These are phyloP conservation scores for Neodontobutis hainanensis DNA, from an alignment of 2,113 vertebrate species.

Conservation along the genomic window DNA sequence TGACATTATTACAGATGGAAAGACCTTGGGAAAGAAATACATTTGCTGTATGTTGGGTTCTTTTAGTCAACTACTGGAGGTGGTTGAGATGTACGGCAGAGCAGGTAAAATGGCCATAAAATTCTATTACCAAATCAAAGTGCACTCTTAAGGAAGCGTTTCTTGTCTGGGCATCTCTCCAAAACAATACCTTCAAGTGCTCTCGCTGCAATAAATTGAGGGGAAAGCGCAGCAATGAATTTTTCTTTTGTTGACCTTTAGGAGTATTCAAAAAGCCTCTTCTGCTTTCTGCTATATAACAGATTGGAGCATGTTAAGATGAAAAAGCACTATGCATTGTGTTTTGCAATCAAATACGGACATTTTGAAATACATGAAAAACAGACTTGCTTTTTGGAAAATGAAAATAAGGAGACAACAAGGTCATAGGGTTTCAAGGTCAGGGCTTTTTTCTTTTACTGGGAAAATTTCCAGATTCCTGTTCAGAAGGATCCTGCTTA, in stretches of 20 bases:
- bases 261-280: slow-evolving; percentile 29
- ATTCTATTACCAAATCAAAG: slow-evolving; percentile 72
- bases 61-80: slow-evolving; percentile 35
- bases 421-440: slow-evolving; percentile 22
- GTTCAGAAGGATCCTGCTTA: slow-evolving; percentile 25
- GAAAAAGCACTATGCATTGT: slow-evolving; percentile 18
- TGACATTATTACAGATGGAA: slow-evolving; percentile 48
- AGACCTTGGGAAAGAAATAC: slow-evolving; percentile 53
- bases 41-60: slow-evolving; percentile 35
- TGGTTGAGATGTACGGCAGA: slow-evolving; percentile 50
- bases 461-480: slow-evolving; percentile 29
- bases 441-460: not conserved
- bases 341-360: slow-evolving; percentile 14
- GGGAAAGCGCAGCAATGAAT: slow-evolving; percentile 39
- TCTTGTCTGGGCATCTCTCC: slow-evolving; percentile 65
- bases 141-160: slow-evolving; percentile 63
- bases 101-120: slow-evolving; percentile 64
- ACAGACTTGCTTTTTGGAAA: slow-evolving; percentile 7
- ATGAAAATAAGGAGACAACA: slow-evolving; percentile 14
- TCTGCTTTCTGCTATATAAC: slow-evolving; percentile 10
- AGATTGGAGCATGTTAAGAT: slow-evolving; percentile 6
- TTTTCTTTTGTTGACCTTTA: slow-evolving; percentile 64
- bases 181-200: slow-evolving; percentile 71
- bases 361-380: not conserved
- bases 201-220: slow-evolving; percentile 50